These are phyloP conservation scores for Rhagium mordax DNA, from an alignment of 2,888 invertebrate species.

Conservation along the genomic window DNA sequence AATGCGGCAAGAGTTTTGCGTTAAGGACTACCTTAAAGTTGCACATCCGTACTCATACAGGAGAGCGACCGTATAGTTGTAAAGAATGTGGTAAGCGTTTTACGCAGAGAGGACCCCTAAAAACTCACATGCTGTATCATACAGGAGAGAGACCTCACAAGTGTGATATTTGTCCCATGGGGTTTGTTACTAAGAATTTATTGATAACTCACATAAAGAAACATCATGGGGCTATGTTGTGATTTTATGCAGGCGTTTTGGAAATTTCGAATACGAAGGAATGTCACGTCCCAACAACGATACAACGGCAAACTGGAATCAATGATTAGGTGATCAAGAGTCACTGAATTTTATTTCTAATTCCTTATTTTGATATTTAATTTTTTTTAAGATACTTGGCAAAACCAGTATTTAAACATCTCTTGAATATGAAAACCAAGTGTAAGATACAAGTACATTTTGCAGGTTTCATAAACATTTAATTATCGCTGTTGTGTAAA, in stretches of 20 bases:
- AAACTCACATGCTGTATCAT: constrained; percentile 66
- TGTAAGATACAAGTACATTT: neutral
- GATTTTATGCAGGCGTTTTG: neutral
- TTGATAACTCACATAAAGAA: constrained; percentile 65
- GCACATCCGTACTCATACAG: constrained; percentile 63
- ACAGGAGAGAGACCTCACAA: constrained; percentile 48
- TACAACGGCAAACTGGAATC: neutral
- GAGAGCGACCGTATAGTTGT: constrained; percentile 66
- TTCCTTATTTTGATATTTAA: neutral
- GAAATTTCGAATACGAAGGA: neutral
- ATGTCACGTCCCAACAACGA: no score
- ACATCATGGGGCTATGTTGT: constrained; percentile 43
- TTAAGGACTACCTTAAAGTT: constrained; percentile 70
- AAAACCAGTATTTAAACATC: neutral
- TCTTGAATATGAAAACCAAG: neutral
- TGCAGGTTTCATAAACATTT: neutral
- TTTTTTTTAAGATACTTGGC: neutral
- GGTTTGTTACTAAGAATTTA: constrained; percentile 54
- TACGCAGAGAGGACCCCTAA: constrained; percentile 71
- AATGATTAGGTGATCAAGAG: neutral
- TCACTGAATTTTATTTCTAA: neutral
- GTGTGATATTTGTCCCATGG: constrained; percentile 53
- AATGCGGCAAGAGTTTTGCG: constrained; percentile 74
- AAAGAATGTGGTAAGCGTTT: constrained; percentile 59
- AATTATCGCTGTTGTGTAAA: no score